Base-by-base conservation (phyloP, 2,113 vertebrate genomes). In the Ciconia boyciana region DNA sequence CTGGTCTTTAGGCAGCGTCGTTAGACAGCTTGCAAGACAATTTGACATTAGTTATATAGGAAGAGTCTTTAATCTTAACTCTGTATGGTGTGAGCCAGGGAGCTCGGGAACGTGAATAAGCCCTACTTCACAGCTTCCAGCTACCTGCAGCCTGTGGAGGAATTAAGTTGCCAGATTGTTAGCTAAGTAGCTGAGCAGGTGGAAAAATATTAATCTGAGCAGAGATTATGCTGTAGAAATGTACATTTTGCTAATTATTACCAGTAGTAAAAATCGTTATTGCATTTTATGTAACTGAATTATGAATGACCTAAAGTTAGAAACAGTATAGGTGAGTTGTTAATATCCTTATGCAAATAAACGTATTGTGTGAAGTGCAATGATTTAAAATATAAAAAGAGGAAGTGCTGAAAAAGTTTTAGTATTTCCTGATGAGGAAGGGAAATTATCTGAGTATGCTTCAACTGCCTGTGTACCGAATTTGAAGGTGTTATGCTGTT, bases 231-330 rank as follows among this genome's bases (percentile, higher is more conserved):
- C 31, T 84, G 51, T 19, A 41, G 57, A 79, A 94, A 83, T 55
- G 41, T 61, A 44, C 32, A 8, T 83, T 68, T 77, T 74, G 46
- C 36, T 87, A 71, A 57, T 87, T 83, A 77, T 54, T 84, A 6
- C 36, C 19, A 14, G 46, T 3, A 62, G 46, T 39, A 90, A 70
- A 72, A 94, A 51, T 21, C 0, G 1, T 93, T 79, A 18, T 0
- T 88, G 81, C 9, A 9, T 72, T 89, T 89, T 74, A 48, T 1
- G 0, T 90, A 39, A 95, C 64, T 25, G 75, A 88, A 51, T 77
- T 85, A 61, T 83, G 91, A 95, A 95, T 97, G 94, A 66, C 43
- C 87, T 69, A 74, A 91, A 91, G 74, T 94, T 92, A 92, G 93
- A 68, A 94, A 46, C 12, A 1, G 39, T 12, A 44, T 12, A 24